Evolutionary conservation across 2,113 vertebrate genomes (phyloP).

Genomic region (Odocoileus virginianus): DNA sequence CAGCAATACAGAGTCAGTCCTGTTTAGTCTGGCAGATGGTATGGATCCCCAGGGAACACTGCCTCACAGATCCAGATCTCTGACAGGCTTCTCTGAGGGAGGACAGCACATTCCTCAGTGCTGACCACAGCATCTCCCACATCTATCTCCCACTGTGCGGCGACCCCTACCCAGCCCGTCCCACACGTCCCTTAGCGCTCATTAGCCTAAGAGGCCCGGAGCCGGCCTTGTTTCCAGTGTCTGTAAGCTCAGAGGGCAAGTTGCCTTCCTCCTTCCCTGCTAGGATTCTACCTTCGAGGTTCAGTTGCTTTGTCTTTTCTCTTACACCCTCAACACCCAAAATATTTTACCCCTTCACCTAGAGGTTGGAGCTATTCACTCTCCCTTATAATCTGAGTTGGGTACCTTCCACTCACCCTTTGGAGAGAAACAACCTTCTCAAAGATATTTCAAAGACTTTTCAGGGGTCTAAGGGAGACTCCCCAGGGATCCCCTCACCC

Average conservation of each 20-base stretch:
- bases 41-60: neutral
- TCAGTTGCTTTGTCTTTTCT: neutral
- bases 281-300: neutral
- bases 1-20: neutral
- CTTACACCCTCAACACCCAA: neutral
- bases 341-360: neutral
- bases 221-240: neutral
- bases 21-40: neutral
- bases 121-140: neutral
- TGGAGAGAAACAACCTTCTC: neutral
- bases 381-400: neutral
- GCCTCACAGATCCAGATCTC: neutral
- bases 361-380: neutral
- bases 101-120: neutral
- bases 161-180: neutral
- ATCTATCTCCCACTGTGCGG: neutral
- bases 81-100: neutral
- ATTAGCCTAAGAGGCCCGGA: neutral
- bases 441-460: neutral
- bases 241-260: neutral
- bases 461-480: neutral
- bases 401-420: neutral
- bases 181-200: fast-evolving
- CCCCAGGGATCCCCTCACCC: neutral
- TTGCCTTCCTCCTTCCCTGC: neutral